Percentiles rank a stretch among this genome's conserved stretches.
These are phyloP conservation scores for Carassius auratus DNA, from an alignment of 2,113 vertebrate species.

Conservation along the genomic window DNA sequence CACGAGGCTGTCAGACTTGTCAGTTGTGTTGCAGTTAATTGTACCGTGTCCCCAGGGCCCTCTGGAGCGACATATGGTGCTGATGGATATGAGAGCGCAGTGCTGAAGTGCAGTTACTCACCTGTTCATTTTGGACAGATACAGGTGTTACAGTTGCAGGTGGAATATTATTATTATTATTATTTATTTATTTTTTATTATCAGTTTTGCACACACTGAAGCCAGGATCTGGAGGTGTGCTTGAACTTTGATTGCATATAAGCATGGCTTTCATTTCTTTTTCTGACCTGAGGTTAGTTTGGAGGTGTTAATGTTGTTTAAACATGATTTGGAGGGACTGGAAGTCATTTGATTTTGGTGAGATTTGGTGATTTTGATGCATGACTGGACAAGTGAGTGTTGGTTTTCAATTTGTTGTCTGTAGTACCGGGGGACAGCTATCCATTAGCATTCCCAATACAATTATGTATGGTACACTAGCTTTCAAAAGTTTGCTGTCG, in stretches of 20 bases:
- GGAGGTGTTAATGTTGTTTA: background rate
- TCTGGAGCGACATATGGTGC: constrained; percentile 17
- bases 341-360: background rate
- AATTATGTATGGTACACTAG: background rate
- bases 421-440: background rate
- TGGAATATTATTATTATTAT: constrained; percentile 1
- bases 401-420: too few species aligned
- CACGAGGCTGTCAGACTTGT: constrained; percentile 6
- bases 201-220: background rate
- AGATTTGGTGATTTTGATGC: background rate
- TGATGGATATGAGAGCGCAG: constrained; percentile 15
- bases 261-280: background rate
- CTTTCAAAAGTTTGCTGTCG: background rate
- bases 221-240: background rate
- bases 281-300: background rate
- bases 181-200: background rate
- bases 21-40: constrained; percentile 6
- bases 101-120: constrained; percentile 48
- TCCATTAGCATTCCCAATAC: background rate
- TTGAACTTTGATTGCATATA: background rate
- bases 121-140: constrained; percentile 36
- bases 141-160: constrained; percentile 36
- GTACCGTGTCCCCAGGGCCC: background rate
- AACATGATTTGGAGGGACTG: background rate
- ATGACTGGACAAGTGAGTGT: background rate